phyloP scores from a whole-genome alignment of 2,888 invertebrate species.

The Hirtodrosophila alboralis region DNA sequence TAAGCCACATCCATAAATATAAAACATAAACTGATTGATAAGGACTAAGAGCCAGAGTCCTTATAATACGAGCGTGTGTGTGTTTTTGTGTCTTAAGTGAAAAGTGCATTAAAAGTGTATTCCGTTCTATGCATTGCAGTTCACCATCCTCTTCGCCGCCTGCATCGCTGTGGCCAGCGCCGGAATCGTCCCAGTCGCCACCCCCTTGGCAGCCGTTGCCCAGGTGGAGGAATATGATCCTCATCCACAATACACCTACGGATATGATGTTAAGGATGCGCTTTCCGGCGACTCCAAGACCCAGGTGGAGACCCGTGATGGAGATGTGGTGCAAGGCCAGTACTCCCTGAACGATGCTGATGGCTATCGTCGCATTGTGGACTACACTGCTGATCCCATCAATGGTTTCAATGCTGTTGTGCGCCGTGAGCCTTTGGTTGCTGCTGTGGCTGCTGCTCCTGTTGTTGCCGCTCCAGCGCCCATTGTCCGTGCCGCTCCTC shows the following conservation, averaged over 20 bases:
- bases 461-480: constrained; percentile 66
- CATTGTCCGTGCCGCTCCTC: constrained; percentile 59
- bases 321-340: constrained; percentile 84
- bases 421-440: constrained; percentile 81
- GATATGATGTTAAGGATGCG: constrained; percentile 84
- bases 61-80: not conserved
- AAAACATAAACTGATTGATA: not conserved
- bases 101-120: constrained; percentile 21
- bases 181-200: constrained; percentile 76
- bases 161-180: constrained; percentile 80
- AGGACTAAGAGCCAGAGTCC: constrained; percentile 22
- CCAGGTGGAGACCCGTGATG: constrained; percentile 84
- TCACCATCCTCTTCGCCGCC: constrained; percentile 78
- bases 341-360: constrained; percentile 84
- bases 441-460: constrained; percentile 72
- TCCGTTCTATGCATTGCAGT: constrained; percentile 62
- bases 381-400: constrained; percentile 83
- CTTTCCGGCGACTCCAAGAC: constrained; percentile 84
- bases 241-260: constrained; percentile 84
- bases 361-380: constrained; percentile 83
- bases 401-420: constrained; percentile 84
- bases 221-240: constrained; percentile 83
- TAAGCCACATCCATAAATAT: constrained; percentile 58
- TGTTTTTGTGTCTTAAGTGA: constrained; percentile 13
- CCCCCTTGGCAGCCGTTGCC: constrained; percentile 76